Evolutionary conservation across 2,888 invertebrate species (phyloP).

Genomic region (Brachyopa scutellaris): DNA sequence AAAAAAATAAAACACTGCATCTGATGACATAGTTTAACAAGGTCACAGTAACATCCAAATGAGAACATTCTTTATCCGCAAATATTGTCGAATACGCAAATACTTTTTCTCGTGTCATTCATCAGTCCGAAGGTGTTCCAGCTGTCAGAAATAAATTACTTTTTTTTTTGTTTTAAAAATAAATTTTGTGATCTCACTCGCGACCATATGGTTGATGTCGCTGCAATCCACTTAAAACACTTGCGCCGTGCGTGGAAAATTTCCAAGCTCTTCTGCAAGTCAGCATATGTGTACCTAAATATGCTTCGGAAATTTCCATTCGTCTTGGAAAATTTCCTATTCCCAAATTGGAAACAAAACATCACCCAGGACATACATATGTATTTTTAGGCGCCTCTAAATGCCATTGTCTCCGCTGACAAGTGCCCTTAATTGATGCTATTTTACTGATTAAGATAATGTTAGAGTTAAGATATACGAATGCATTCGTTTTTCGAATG

Average conservation of each 20-base stretch:
- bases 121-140: not conserved
- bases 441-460: constrained; percentile 25
- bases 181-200: constrained; percentile 7
- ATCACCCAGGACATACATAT: constrained; percentile 21
- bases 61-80: too few species aligned
- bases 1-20: too few species aligned
- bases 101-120: not conserved
- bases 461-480: too few species aligned
- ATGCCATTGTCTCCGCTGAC: too few species aligned
- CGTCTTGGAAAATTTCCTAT: constrained; percentile 36
- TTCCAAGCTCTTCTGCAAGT: constrained; percentile 30
- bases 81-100: too few species aligned
- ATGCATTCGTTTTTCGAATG: too few species aligned
- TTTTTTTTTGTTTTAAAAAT: constrained; percentile 17
- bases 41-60: too few species aligned
- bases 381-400: not conserved
- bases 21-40: too few species aligned
- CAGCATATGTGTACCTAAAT: not conserved
- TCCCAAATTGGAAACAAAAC: constrained; percentile 14
- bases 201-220: constrained; percentile 27
- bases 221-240: constrained; percentile 33
- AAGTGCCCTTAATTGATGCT: too few species aligned
- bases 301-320: constrained; percentile 26
- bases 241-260: constrained; percentile 55
- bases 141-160: not conserved